phyloP scores from a whole-genome alignment of 2,888 invertebrate species.

The Scaeva pyrastri region DNA sequence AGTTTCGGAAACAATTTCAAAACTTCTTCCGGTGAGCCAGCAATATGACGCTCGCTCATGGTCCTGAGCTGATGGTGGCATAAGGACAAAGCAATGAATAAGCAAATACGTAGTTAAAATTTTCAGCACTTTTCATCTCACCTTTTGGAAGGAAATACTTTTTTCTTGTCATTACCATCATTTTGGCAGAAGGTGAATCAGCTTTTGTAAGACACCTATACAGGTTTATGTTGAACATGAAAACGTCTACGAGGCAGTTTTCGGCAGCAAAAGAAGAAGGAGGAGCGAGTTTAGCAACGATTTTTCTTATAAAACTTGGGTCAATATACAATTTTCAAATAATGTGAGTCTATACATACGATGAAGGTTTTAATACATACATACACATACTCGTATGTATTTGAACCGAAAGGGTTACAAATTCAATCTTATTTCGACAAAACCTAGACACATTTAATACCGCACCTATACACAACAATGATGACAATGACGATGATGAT shows the following conservation, averaged over 20 bases:
- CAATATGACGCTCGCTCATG: background rate
- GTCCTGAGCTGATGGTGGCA: background rate
- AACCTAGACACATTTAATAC: constrained; percentile 2
- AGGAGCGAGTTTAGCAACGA: background rate
- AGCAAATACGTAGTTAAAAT: background rate
- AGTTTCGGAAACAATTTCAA: constrained; percentile 30
- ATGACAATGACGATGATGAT: background rate
- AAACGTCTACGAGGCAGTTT: background rate
- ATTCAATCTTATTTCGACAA: background rate
- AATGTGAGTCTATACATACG: background rate
- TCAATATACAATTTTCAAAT: background rate
- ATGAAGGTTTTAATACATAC: background rate
- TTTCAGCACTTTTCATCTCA: background rate
- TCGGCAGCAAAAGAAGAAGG: too few species aligned
- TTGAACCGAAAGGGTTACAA: background rate
- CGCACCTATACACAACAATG: background rate
- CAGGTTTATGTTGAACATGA: constrained; percentile 6
- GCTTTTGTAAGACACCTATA: background rate
- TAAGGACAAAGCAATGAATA: background rate
- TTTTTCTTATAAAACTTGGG: background rate
- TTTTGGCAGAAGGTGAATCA: background rate
- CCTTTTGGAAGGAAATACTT: background rate
- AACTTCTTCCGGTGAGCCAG: constrained; percentile 8
- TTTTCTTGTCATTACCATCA: background rate
- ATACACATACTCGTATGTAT: too few species aligned